Evolutionary conservation across 2,113 vertebrate genomes (phyloP), one percentile per base, ranked within the genome.

Genomic region (Oreochromis spilurus): DNA sequence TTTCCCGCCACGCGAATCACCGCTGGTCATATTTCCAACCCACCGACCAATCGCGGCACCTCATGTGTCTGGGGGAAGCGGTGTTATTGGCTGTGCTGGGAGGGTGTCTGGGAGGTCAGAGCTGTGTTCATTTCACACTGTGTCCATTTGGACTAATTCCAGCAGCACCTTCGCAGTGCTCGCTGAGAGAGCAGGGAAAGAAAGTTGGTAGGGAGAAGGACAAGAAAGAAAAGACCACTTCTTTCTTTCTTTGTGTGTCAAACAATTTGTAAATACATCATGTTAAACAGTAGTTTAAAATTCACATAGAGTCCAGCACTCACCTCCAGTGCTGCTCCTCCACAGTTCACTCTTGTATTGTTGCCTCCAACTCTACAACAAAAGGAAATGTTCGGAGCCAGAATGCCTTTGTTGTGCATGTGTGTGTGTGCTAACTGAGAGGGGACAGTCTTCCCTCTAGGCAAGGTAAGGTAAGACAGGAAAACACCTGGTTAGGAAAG

Each of bases 21-120:
- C 89, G 62, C 83, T 70, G 60, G 93, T 88, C 84, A 81, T 79
- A 81, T 94, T 82, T 91, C 89, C 88, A 84, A 87, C 80, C 88
- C 82, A 17, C 78, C 57, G 19, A 81, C 95, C 92, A 94, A 90
- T 93, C 70, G 89, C 1, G 13, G 16, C 29, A 83, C 79, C 38
- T 82, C 72, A 2, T 85, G 91, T 60, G 83, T 84, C 13, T 17
- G n/a, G 58, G 77, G 62, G 81, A 54, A 72, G 88, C 78, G 90
- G 91, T 91, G 86, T 91, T 85, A 94, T 92, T 93, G 94, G 92
- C 90, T 93, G 92, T 26, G 62, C 87, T 13, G 62, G 89, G 60
- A 38, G 34, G 93, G 82, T 91, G 92, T 91, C 92, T 90, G 86
- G 65, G 89, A 90, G 94, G 93, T 95, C 93, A 95, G 86, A 54